These are phyloP conservation scores for Syncerus caffer DNA, from an alignment of 2,797 vertebrate genomes.

Conservation along the genomic window DNA sequence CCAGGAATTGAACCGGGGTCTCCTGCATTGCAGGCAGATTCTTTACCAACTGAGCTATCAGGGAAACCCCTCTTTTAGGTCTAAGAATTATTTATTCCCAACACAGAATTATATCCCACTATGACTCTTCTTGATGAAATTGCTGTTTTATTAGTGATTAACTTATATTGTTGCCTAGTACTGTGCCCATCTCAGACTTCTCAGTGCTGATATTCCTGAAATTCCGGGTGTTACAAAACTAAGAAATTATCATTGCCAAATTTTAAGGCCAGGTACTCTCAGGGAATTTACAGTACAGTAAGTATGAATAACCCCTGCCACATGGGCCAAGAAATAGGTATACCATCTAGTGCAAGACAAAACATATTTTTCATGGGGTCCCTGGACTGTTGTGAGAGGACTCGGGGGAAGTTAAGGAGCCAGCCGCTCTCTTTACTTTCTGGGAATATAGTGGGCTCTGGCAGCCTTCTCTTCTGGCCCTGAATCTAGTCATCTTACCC, in stretches of 20 bases:
- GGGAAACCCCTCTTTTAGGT: background rate
- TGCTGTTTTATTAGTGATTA: background rate
- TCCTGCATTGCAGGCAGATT: background rate
- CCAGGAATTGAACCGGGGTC: background rate
- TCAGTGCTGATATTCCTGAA: slow-evolving; percentile 15
- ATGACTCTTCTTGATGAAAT: background rate
- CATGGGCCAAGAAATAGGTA: background rate
- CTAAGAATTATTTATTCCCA: background rate
- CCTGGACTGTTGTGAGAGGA: background rate
- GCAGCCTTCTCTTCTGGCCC: background rate
- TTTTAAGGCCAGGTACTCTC: background rate
- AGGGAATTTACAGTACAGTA: background rate
- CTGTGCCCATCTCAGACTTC: background rate
- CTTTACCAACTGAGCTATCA: background rate
- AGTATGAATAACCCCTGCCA: background rate
- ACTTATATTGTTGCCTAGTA: background rate
- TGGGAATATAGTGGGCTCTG: background rate
- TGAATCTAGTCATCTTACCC: background rate
- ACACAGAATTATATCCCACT: background rate
- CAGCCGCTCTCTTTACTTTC: background rate
- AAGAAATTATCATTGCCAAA: background rate
- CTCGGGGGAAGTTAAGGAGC: background rate
- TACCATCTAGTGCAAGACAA: background rate
- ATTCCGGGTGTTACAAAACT: background rate
- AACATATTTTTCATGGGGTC: background rate